phyloP scores from a whole-genome alignment of 2,888 invertebrate genomes.

The Lepidonotus clava region DNA sequence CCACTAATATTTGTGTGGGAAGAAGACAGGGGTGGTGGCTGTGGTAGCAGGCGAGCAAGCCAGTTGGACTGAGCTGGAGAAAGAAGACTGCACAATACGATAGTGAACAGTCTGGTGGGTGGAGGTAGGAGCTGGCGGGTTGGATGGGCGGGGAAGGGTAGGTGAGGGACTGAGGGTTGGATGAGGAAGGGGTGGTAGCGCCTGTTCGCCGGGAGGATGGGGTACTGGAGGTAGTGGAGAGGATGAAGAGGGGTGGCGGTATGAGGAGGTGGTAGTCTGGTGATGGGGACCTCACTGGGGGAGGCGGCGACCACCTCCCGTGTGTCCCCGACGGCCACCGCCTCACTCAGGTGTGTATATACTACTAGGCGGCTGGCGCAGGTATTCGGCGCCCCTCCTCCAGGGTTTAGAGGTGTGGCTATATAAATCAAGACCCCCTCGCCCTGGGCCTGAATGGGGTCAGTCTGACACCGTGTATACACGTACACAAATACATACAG shows the following conservation, averaged over 20 bases:
- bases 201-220: too few relatives aligned
- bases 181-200: background rate
- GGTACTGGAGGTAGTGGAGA: background rate
- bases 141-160: background rate
- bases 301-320: background rate
- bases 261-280: background rate
- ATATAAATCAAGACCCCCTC: too few relatives aligned
- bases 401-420: too few relatives aligned
- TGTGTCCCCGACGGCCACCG: background rate
- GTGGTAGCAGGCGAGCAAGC: constrained; percentile 4
- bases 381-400: background rate
- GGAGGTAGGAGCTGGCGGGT: background rate
- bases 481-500: background rate
- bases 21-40: background rate
- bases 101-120: constrained; percentile 22
- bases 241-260: background rate
- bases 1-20: too few relatives aligned
- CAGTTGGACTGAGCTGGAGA: constrained; percentile 18
- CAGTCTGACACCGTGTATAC: background rate
- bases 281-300: background rate
- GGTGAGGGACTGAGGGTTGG: background rate
- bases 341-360: background rate
- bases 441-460: background rate
- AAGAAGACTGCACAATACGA: constrained; percentile 40
- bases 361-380: background rate